Percentiles rank a stretch among this genome's conserved stretches.
Conservation (phyloP, 2,113 vertebrate genomes). For the Scomber japonicus region DNA sequence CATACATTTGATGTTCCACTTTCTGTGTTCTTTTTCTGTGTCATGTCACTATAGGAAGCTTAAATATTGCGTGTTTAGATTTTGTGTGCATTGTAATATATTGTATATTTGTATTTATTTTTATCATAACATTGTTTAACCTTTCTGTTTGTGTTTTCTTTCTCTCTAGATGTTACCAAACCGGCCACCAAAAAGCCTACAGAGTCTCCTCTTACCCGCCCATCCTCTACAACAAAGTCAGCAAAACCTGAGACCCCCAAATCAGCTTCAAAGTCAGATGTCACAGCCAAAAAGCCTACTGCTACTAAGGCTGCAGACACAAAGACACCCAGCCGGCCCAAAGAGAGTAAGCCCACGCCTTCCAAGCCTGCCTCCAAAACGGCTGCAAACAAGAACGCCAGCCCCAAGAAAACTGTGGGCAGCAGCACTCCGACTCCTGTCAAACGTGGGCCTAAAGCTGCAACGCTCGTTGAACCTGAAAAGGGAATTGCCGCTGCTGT, state of each 20-base stretch:
- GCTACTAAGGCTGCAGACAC: constrained; percentile 68
- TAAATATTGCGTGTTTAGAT: neutral
- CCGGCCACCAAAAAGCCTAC: constrained; percentile 78
- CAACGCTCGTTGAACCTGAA: constrained; percentile 33
- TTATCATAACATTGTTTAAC: neutral
- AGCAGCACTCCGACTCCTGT: constrained; percentile 84
- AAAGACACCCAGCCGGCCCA: constrained; percentile 77
- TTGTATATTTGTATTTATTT: neutral
- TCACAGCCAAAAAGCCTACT: constrained; percentile 72
- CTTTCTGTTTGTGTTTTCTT: constrained; percentile 25
- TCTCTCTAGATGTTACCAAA: constrained; percentile 81
- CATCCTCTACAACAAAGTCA: constrained; percentile 71
- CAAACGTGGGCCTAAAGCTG: constrained; percentile 80
- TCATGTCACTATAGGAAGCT: neutral
- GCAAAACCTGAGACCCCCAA: constrained; percentile 80
- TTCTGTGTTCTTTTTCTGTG: too few species aligned
- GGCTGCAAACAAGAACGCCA: constrained; percentile 72
- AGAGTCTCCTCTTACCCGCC: constrained; percentile 74
- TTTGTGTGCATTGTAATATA: neutral
- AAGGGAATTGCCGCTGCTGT: constrained; percentile 54
- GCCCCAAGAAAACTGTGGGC: constrained; percentile 83
- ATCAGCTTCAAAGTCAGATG: constrained; percentile 72
- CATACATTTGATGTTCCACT: too few species aligned
- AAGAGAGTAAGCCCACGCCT: constrained; percentile 74
- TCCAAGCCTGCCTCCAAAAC: constrained; percentile 73